Conservation (phyloP, 2,113 vertebrate species). For the rabbit (Oryctolagus cuniculus) region DNA sequence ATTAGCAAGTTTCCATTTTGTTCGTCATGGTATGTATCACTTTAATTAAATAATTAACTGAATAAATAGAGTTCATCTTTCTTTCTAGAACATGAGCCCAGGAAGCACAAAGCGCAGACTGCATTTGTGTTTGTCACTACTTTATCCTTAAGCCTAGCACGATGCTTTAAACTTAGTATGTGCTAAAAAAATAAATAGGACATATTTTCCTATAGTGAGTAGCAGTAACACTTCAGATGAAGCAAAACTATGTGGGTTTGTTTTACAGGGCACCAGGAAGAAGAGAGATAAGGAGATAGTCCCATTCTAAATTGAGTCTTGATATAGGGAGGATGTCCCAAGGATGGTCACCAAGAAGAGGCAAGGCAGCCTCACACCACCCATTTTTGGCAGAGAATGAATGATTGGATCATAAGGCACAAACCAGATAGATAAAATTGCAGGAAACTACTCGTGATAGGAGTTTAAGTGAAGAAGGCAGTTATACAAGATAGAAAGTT, state of each 20-base stretch:
- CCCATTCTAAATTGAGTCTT: not conserved
- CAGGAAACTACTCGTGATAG: not conserved
- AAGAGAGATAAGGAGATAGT: not conserved
- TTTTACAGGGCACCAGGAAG: not conserved
- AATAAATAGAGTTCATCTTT: conserved; percentile 34
- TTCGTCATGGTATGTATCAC: not conserved
- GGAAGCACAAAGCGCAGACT: not conserved
- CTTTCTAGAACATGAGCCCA: not conserved
- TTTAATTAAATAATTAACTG: conserved; percentile 37
- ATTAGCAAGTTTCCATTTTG: not conserved
- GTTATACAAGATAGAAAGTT: not conserved
- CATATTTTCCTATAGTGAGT: not conserved
- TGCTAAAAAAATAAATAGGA: not conserved
- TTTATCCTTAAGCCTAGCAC: not conserved
- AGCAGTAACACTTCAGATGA: not conserved
- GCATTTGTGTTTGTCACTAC: not conserved
- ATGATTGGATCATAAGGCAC: not conserved
- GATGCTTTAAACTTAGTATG: not conserved
- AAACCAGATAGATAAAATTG: not conserved
- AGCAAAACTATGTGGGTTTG: not conserved
- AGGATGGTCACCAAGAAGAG: not conserved
- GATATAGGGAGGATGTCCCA: not conserved
- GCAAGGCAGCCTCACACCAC: not conserved
- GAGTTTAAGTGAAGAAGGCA: not conserved
- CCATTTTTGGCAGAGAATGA: not conserved